Evolutionary conservation across 30 jellyfish, hydroid and myxozoan genomes (phyloP).

Genomic region (Aurelia sp.): DNA sequence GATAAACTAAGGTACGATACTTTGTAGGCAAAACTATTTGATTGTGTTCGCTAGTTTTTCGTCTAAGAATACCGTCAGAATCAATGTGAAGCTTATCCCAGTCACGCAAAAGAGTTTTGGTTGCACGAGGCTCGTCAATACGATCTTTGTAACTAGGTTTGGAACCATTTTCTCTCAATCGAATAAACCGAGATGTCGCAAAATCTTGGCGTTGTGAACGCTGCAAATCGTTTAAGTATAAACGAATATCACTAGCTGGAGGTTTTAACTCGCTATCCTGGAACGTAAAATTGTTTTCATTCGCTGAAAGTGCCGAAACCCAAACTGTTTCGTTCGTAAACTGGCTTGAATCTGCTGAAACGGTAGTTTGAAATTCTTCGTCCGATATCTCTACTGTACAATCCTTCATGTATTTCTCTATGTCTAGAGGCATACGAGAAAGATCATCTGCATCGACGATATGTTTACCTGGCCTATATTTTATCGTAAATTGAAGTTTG

Average conservation of each 20-base stretch:
- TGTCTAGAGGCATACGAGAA: too few species aligned
- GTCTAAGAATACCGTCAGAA: conserved; percentile 31
- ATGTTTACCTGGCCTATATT: conserved; percentile 47
- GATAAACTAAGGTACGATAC: conserved; percentile 5
- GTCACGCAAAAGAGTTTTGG: conserved; percentile 25
- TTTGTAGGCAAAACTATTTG: conserved; percentile 43
- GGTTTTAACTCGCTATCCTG: not conserved
- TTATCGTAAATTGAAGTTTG: conserved; percentile 17
- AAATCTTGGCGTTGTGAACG: conserved; percentile 24
- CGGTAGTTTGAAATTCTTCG: too few species aligned
- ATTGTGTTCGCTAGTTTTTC: conserved; percentile 23
- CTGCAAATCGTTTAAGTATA: not conserved
- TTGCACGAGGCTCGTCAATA: not conserved
- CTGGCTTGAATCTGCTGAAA: too few species aligned
- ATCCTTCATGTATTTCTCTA: too few species aligned
- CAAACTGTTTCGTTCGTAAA: too few species aligned
- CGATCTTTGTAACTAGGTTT: too few species aligned
- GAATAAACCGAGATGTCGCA: conserved; percentile 10
- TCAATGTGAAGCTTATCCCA: conserved; percentile 35
- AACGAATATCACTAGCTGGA: not conserved
- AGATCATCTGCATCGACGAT: too few species aligned
- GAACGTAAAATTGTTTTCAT: not conserved
- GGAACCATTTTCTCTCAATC: conserved; percentile 15
- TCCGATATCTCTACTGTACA: too few species aligned
- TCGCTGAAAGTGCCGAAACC: not conserved